Evolutionary conservation across 2,113 vertebrate genomes (phyloP), one percentile per base, ranked within the genome.

Genomic region (Leuciscus idus): DNA sequence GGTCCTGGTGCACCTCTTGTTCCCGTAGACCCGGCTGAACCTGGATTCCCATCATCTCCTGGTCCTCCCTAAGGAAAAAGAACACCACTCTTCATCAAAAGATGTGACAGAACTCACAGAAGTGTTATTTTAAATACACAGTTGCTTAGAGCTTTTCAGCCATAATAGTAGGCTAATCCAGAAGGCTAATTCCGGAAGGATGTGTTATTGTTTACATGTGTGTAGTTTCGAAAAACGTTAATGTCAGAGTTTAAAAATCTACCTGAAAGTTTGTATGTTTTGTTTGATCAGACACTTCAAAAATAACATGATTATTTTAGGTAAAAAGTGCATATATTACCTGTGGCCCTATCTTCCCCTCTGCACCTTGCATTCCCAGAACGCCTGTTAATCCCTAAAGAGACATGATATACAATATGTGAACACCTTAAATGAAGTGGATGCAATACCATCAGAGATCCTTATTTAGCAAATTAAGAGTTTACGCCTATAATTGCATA

Each of bases 281-380:
- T n/a, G 8, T 66, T 33, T 64, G 17, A 19, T 30, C 10, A 21
- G n/a, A 33, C 11, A n/a, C 36, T 15, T 50, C 15, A 50, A 50
- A 50, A 13, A 70, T 21, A 36, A 10, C 30, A 13, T 26, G 12
- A 75, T 55, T 61, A 70, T 8, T n/a, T 61, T 30, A 64, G 43
- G 15, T 4, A 33, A 36, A 70, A 36, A 36, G 3, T 61, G 68
- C 72, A 55, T 61, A 1, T 52, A 92, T 90, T 90, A 99, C 98
- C 96, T 97, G 90, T 84, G 98, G 97, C 72, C 98, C 98, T 86
- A 92, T 94, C 88, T 99, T 99, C 88, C 98, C 98, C 90, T 99
- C 98, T 73, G 96, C 94, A 85, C 98, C 98, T 87, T 96, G 95
- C 81, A 96, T 93, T 36, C 98, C 98, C 84, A 97, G 95, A 90